Evolutionary conservation across 2,113 vertebrate genomes (phyloP).

Genomic region (Sinosuthora webbiana): DNA sequence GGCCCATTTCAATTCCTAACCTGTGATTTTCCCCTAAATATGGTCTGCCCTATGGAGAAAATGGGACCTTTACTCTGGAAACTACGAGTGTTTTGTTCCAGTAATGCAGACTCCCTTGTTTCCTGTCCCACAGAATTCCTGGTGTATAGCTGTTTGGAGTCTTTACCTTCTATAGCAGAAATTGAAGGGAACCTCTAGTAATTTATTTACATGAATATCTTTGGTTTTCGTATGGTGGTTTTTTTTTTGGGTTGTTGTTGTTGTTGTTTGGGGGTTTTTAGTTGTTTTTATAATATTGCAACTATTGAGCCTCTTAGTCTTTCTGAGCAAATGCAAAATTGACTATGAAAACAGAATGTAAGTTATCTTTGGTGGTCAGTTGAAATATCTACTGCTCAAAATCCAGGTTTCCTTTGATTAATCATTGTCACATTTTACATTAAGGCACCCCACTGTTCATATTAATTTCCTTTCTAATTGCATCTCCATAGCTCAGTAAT

Average conservation of each 20-base stretch:
- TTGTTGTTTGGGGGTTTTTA: not conserved
- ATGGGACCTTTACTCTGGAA: conserved; percentile 2
- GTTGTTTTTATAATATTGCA: not conserved
- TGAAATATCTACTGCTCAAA: conserved; percentile 70
- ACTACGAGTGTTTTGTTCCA: not conserved
- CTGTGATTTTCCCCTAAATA: conserved; percentile 13
- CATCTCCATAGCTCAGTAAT: conserved; percentile 58
- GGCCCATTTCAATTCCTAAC: not conserved
- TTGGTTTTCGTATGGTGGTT: accelerated
- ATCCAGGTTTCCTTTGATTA: conserved; percentile 75
- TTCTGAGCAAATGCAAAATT: conserved; percentile 45
- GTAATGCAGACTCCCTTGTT: not conserved
- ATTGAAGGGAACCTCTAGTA: not conserved
- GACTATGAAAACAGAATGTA: conserved; percentile 24
- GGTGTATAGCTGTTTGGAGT: not conserved
- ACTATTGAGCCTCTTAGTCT: conserved; percentile 26
- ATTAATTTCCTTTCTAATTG: conserved; percentile 79
- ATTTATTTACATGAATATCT: not conserved
- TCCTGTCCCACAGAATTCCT: not conserved
- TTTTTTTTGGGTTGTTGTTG: not conserved
- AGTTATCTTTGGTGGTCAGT: conserved; percentile 62
- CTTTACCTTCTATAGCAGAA: not conserved
- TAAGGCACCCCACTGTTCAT: conserved; percentile 57
- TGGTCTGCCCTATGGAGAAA: not conserved
- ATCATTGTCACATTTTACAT: conserved; percentile 74